Base-by-base conservation (phyloP, 2,888 invertebrate species). In the Drosophila demipolita region DNA sequence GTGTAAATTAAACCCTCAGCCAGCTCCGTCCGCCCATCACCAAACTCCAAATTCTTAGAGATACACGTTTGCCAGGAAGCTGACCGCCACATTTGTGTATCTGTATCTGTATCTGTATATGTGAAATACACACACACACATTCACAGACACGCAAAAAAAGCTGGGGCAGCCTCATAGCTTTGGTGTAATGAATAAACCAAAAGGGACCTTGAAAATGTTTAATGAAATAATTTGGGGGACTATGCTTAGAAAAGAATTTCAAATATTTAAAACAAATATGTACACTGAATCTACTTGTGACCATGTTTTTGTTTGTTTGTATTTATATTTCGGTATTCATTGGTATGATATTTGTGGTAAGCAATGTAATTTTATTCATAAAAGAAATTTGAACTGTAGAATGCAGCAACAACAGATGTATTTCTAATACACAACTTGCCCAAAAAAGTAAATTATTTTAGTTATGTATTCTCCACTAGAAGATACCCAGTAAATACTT, bases 161-260 rank as follows among this genome's bases (percentile, higher is more conserved):
- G 57, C 38, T 71, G 65, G 40, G 55, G 52, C 62, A 66, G 53
- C 63, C 66, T 80, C 70, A 63, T 63, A 48, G 67, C 71, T 54
- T 67, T 61, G 55, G 55, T 59, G 64, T 67, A 73, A 73, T 79
- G 76, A 79, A 79, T 73, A 79, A 78, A 62, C 68, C 59, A 55
- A 69, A 68, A 73, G 66, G 66, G 66, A 76, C 63, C 73, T 73
- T 78, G 80, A 73, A 76, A 78, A 69, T 59, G 66, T 66, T 65
- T 55, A 67, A 68, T 64, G 54, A 69, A 79, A 76, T 73, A 57
- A 79, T 76, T 72, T 66, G 35, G 60, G 40, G 17, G 64, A 61
- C 64, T 59, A n/a, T 70, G 65, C 52, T 70, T 20, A 29, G 60
- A 52, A 64, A 73, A 76, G 73, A 64, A 79, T 79, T 79, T 73